A percentile compares a stretch with the other conserved stretches of the same genome.
phyloP scores from a whole-genome alignment of 2,888 invertebrate species.

The Diplolepis rosae region DNA sequence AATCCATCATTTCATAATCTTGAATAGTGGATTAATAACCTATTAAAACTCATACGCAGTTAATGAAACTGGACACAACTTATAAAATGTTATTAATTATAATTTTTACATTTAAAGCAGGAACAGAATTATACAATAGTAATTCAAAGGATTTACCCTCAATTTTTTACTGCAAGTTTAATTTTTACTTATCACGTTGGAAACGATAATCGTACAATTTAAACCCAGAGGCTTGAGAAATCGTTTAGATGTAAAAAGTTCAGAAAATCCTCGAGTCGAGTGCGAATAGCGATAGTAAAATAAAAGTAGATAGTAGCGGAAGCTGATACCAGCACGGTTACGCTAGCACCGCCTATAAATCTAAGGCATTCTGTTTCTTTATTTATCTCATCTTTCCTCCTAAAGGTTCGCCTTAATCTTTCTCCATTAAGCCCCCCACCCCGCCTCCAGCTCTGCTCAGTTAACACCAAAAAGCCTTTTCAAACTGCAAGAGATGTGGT shows the following conservation, averaged over 20 bases:
- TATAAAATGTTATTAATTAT: not conserved
- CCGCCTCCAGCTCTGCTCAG: constrained; percentile 2
- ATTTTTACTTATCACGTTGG: not conserved
- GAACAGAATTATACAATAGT: not conserved
- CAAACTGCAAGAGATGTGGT: not conserved
- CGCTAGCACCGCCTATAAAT: constrained; percentile 44
- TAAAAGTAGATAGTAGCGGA: constrained; percentile 41
- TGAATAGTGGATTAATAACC: no score
- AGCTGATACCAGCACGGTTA: constrained; percentile 37
- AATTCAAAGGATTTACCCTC: not conserved
- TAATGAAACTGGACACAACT: no score
- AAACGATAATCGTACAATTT: constrained; percentile 23
- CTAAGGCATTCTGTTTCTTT: constrained; percentile 40
- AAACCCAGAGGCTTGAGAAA: constrained; percentile 17
- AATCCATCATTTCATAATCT: no score
- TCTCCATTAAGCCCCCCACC: constrained; percentile 42
- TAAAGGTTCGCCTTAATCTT: constrained; percentile 47
- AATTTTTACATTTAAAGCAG: not conserved
- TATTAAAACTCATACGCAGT: no score
- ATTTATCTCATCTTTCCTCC: constrained; percentile 39
- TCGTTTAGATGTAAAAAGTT: constrained; percentile 27
- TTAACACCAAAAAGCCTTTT: constrained; percentile 35
- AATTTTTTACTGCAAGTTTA: not conserved
- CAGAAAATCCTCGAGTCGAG: constrained; percentile 38
- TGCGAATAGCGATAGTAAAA: constrained; percentile 43